phyloP scores from a whole-genome alignment of 2,888 invertebrate species.

The Sinodicranocentrus sp. region DNA sequence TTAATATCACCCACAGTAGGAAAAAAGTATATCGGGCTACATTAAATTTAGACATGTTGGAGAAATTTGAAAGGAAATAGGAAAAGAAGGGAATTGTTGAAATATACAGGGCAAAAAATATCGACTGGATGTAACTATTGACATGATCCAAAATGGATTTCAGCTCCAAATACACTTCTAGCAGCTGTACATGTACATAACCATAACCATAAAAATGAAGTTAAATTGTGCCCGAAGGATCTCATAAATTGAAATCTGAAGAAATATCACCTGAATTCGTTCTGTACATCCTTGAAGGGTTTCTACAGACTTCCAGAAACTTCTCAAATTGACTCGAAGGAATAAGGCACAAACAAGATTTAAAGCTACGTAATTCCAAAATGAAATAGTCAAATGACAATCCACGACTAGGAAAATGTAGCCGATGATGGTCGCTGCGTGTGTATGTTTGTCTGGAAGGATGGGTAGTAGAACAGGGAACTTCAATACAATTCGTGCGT shows the following conservation, averaged over 20 bases:
- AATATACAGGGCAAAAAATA: not conserved
- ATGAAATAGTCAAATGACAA: too few relatives aligned
- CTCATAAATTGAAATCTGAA: not conserved
- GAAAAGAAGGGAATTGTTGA: slow-evolving; percentile 22
- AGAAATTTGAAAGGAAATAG: slow-evolving; percentile 7
- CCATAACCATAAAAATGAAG: not conserved
- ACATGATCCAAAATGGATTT: not conserved
- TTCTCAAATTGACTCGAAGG: not conserved
- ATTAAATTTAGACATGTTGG: not conserved
- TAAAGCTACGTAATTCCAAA: not conserved
- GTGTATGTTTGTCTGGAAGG: too few relatives aligned
- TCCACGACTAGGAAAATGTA: too few relatives aligned
- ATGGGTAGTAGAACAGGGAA: too few relatives aligned
- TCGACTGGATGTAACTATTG: not conserved
- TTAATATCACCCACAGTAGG: too few relatives aligned
- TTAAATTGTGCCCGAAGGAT: too few relatives aligned
- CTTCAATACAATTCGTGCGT: too few relatives aligned
- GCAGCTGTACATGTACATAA: slow-evolving; percentile 4
- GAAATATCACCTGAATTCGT: not conserved
- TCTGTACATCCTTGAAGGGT: too few relatives aligned
- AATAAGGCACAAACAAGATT: not conserved
- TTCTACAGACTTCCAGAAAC: not conserved
- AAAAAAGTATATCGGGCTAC: not conserved
- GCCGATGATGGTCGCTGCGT: too few relatives aligned
- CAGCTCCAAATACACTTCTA: slow-evolving; percentile 28